Evolutionary conservation across 1,140 invertebrate species (phyloP).

Genomic region (Agraylea sexmaculata): DNA sequence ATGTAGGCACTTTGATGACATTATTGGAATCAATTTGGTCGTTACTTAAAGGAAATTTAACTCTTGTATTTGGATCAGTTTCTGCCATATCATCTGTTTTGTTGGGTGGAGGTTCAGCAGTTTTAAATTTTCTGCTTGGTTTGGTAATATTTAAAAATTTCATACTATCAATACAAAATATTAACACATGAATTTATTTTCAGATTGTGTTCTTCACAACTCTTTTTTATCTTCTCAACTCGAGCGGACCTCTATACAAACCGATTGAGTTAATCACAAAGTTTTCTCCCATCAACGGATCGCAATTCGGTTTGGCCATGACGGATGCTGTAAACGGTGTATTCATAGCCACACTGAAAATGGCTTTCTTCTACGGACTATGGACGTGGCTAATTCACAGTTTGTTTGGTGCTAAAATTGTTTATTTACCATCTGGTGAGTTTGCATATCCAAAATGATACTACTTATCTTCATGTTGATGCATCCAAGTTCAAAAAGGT

Average conservation of each 20-base stretch:
- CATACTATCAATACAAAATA: constrained; percentile 7
- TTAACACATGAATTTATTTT: constrained; percentile 22
- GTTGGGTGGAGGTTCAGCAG: constrained; percentile 82
- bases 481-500: neutral
- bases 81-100: constrained; percentile 79
- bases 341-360: constrained; percentile 91
- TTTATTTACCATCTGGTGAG: constrained; percentile 84
- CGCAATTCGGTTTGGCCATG: constrained; percentile 63
- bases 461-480: neutral
- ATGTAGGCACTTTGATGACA: constrained; percentile 81
- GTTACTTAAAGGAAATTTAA: constrained; percentile 85
- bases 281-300: constrained; percentile 57
- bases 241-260: constrained; percentile 80
- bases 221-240: constrained; percentile 87
- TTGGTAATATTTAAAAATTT: constrained; percentile 49
- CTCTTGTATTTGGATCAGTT: constrained; percentile 74
- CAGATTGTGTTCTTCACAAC: constrained; percentile 94
- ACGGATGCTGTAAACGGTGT: constrained; percentile 69
- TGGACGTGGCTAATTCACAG: constrained; percentile 98
- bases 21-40: constrained; percentile 88
- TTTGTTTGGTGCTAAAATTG: constrained; percentile 86
- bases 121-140: constrained; percentile 87
- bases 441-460: constrained; percentile 9
- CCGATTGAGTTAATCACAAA: constrained; percentile 74
- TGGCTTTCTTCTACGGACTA: constrained; percentile 91